These are phyloP conservation scores for Drosophila ustulata DNA, from an alignment of 2,888 invertebrate genomes.

Conservation along the genomic window DNA sequence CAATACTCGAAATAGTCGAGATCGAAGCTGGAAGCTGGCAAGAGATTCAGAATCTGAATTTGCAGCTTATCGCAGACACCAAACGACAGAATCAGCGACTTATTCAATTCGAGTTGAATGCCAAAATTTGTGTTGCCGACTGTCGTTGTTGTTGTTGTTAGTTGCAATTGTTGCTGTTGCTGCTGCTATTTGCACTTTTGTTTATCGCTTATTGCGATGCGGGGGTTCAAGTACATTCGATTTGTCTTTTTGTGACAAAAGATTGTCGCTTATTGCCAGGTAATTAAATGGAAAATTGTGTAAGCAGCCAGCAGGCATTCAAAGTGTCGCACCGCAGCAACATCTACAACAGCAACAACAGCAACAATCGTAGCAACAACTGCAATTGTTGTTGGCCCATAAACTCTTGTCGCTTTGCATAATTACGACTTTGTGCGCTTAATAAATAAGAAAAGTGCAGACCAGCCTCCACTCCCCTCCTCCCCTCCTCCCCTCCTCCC, in stretches of 20 bases:
- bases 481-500: conserved; percentile 3
- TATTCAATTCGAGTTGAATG: conserved; percentile 63
- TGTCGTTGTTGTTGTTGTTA: conserved; percentile 5
- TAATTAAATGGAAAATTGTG: conserved; percentile 56
- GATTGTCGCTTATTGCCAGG: conserved; percentile 30
- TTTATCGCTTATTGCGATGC: conserved; percentile 38
- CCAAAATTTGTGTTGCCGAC: conserved; percentile 59
- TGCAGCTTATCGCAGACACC: conserved; percentile 49
- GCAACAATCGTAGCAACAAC: conserved; percentile 7
- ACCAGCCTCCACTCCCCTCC: conserved; percentile 9
- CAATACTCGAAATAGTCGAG: conserved; percentile 27
- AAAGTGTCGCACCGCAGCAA: conserved; percentile 18
- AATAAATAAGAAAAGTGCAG: conserved; percentile 71
- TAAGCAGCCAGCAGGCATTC: conserved; percentile 29
- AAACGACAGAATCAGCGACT: conserved; percentile 49
- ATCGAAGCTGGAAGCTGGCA: background rate
- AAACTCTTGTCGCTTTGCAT: conserved; percentile 68
- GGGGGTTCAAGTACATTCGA: conserved; percentile 60
- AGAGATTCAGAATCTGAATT: conserved; percentile 36
- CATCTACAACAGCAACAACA: conserved; percentile 1
- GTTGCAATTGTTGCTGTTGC: conserved; percentile 28
- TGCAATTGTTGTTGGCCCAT: conserved; percentile 47
- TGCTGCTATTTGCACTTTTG: conserved; percentile 46
- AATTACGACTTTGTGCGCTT: conserved; percentile 70
- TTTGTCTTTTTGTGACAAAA: conserved; percentile 21